Evolutionary conservation across 2,113 vertebrate genomes (phyloP).

Genomic region (Natator depressus): DNA sequence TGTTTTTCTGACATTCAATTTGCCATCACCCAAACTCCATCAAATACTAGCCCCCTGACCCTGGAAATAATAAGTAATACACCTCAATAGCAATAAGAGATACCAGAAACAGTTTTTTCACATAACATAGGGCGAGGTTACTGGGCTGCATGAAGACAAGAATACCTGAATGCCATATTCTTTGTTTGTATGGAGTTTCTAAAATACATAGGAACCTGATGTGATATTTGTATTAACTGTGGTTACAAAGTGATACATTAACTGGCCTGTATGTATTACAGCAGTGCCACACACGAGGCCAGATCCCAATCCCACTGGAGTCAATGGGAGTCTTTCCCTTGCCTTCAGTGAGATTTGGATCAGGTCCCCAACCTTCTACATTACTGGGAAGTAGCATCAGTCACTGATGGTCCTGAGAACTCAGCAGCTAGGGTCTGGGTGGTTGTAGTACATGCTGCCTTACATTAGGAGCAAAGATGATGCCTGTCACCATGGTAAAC

Average conservation of each 20-base stretch:
- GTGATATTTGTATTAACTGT: neutral
- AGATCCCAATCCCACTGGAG: neutral
- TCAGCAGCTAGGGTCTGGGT: neutral
- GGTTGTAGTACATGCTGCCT: neutral
- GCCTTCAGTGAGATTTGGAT: neutral
- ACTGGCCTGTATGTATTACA: neutral
- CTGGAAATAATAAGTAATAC: neutral
- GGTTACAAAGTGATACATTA: neutral
- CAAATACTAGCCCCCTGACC: rapidly evolving
- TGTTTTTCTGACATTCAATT: neutral
- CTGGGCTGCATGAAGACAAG: neutral
- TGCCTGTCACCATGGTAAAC: neutral
- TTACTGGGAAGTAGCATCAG: neutral
- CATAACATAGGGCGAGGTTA: neutral
- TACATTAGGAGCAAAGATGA: neutral
- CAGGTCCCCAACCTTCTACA: neutral
- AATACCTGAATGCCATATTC: neutral
- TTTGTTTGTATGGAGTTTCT: neutral
- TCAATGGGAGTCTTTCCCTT: neutral
- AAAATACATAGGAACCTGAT: neutral
- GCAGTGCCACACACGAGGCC: neutral
- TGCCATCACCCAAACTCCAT: rapidly evolving
- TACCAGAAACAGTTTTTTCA: neutral
- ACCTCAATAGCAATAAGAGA: neutral
- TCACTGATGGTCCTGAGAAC: neutral